Base-by-base conservation (phyloP, 2,113 vertebrate genomes). In the Lucifuga dentata region DNA sequence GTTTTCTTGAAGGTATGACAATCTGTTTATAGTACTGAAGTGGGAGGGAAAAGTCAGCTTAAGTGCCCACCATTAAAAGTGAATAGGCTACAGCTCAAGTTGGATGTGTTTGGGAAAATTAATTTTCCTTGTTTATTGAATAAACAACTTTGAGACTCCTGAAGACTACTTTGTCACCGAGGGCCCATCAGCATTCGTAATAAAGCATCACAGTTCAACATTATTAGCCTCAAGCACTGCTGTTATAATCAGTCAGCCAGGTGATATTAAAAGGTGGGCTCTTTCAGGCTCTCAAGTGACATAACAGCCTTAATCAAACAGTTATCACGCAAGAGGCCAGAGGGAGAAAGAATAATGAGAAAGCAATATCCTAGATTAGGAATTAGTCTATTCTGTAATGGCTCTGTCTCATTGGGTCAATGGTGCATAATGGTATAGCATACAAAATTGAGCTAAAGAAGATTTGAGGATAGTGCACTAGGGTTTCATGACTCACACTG, bases 251-350 rank as follows among this genome's bases (percentile, higher is more conserved):
- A 80, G 83, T 87, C 88, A 84, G 81, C 71, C 80, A 84, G 87
- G 80, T 90, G 69, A 86, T 89, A 90, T 86, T 90, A 92, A 92
- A 91, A 89, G 88, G 82, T 80, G 76, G 48, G 58, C 76, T 88
- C 84, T 86, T 81, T 81, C 78, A 67, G 67, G 44, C 61, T 85
- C 86, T 84, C 81, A 59, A 59, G 82, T 83, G 85, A 90, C 82
- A 89, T 81, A 88, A 90, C 88, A 48, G 84, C 63, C 76, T 88
- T 90, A 91, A 91, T 92, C 90, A 90, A 88, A 90, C 78, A 73
- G 76, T 86, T 87, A 91, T 90, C 86, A 73, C 33, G 32, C 78
- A 70, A 26, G 74, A 87, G 81, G 86, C 83, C 81, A 60, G 50
- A 56, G 76, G 88, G 87, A 86, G 60, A 52, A 56, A 33, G 73